These are phyloP conservation scores for Drosophila navojoa DNA, from an alignment of 1,140 invertebrate genomes.

Conservation along the genomic window DNA sequence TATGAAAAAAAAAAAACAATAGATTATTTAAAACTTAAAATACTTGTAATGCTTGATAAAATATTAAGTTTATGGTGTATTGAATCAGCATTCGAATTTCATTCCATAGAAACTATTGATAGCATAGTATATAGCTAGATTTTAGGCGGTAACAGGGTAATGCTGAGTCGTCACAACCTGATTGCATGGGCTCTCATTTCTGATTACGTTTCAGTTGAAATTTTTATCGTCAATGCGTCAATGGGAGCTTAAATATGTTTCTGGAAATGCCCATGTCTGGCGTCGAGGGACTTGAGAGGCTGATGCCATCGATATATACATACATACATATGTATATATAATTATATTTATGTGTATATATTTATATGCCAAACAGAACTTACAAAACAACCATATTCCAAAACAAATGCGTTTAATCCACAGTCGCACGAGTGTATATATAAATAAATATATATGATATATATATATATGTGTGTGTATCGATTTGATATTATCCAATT, in stretches of 20 bases:
- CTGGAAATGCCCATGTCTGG: constrained; percentile 9
- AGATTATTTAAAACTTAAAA: too few relatives aligned
- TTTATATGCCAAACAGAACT: constrained; percentile 35
- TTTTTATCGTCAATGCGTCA: constrained; percentile 12
- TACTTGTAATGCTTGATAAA: too few relatives aligned
- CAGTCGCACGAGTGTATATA: background rate
- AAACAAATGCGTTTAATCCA: constrained; percentile 58
- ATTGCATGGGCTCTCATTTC: background rate
- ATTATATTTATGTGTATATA: too few relatives aligned
- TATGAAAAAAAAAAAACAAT: too few relatives aligned
- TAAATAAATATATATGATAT: background rate
- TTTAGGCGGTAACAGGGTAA: background rate
- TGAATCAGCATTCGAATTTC: too few relatives aligned
- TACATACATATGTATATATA: too few relatives aligned
- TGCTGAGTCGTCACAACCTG: background rate
- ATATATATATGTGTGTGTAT: background rate
- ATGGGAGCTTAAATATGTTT: background rate
- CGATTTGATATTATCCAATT: too few relatives aligned
- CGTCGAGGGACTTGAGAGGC: constrained; percentile 26
- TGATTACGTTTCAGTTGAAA: constrained; percentile 2
- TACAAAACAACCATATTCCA: constrained; percentile 81
- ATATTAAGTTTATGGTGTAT: too few relatives aligned
- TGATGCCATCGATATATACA: constrained; percentile 4
- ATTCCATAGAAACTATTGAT: too few relatives aligned
- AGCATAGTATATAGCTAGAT: background rate